Base-by-base conservation (phyloP, 2,888 invertebrate species). In the Stomorhina lunata region DNA sequence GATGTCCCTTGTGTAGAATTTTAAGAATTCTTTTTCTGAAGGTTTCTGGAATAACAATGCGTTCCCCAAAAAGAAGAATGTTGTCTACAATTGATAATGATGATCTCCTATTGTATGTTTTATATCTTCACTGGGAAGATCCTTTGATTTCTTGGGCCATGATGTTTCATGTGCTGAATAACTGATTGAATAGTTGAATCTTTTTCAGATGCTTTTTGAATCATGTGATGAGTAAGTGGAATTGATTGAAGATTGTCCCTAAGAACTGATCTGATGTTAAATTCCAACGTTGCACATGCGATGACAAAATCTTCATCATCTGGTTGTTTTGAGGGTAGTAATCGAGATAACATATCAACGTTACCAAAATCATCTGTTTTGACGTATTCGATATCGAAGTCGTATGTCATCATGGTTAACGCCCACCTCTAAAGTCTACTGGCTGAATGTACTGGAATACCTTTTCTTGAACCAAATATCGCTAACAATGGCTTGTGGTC, bases 1-100 rank as follows among this genome's bases (percentile, higher is more conserved):
- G 48, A 37, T 72, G 65, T 17, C 78, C 61, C 22, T 66, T 48
- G 29, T 80, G 75, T 3, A 80, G n/a, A 66, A 61, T 68, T 43
- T 53, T 68, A 4, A 73, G 9, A 27, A 80, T 34, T 22, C 43
- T 15, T 29, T 68, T 48, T 10, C 55, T 27, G 10, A 25, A 75
- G 2, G 2, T 15, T 55, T 29, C 17, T 22, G 65, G 73, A 20
- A 73, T 53, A 1, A 65, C 34, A 6, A 79, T n/a, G 1, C 79
- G 63, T 4, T 48, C 17, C 5, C 37, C 50, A 22, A 55, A 45
- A 4, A 79, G n/a, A 6, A 79, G n/a, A 50, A 61, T 61, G 1
- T n/a, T 48, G 29, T 65, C 45, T 9, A 50, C 10, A 3, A 25
- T 4, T 45, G 66, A 57, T 27, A 76, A 12, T 27, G 59, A 45